Base-by-base conservation (phyloP, 2,888 invertebrate genomes). In the Chymomyza procnemis region DNA sequence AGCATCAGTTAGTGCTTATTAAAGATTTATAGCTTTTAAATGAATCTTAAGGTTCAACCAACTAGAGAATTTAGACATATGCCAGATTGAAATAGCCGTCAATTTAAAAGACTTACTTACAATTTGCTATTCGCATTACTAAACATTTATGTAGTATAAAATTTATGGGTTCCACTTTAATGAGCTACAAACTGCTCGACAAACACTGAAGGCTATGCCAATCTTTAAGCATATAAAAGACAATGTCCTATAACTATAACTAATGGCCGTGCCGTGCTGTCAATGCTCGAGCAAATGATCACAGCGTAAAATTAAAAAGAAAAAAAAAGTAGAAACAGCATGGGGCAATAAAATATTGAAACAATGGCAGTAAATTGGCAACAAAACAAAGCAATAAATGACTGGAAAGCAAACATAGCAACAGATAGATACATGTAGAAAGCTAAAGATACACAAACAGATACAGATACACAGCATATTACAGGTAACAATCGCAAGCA, bases 21-120 rank as follows among this genome's bases (percentile, higher is more conserved):
- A 6, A 26, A 26, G 26, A 6, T 6, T 26, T 26, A 6, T 8
- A 26, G 26, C 1, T 26, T 26, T 8, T 8, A 26, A 26, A 74
- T 73, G 52, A 54, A 41, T 26, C 12, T 64, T 64, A 64, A 57
- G 5, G 47, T 3, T 26, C 8, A 26, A 26, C 26, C 26, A 26
- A 6, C 26, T 26, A 26, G 26, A 26, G 26, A 26, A 26, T 26
- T 26, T 26, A 0, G 6, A 1, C 26, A 26, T 26, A 26, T 26
- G 26, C 26, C 26, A 26, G 26, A 26, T 26, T 26, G 26, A 26
- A 26, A 26, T 26, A 26, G 26, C 26, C 6, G 26, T 26, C 26
- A 26, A 26, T 26, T 26, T 26, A 26, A 26, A 26, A 26, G 26
- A 26, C 26, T 26, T 26, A 26, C 26, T 26, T 26, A 26, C 26